phyloP scores from a whole-genome alignment of 2,113 vertebrate genomes.

The Chloropsis cyanopogon region DNA sequence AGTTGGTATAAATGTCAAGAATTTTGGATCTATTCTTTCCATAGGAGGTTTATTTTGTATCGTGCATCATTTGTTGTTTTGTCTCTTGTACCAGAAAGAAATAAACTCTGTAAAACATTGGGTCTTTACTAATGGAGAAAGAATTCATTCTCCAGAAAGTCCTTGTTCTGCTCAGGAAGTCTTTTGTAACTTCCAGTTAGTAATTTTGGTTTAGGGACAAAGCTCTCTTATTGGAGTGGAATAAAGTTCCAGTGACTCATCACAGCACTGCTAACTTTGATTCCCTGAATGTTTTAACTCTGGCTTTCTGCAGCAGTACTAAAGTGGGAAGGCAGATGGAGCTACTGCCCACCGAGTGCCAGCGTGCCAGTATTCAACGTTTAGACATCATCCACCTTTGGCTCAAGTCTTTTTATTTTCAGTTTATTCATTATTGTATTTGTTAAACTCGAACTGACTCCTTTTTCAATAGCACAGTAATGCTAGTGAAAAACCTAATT shows the following conservation, averaged over 20 bases:
- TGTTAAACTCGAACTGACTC: neutral
- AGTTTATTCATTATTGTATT: neutral
- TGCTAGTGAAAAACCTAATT: neutral
- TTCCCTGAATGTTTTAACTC: neutral
- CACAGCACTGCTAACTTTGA: neutral
- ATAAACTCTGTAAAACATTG: neutral
- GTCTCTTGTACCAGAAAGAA: neutral
- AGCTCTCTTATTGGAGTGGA: neutral
- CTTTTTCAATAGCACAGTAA: neutral
- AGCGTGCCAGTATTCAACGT: neutral
- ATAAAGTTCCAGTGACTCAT: neutral
- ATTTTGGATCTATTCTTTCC: neutral
- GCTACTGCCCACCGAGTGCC: conserved; percentile 8
- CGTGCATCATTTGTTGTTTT: neutral
- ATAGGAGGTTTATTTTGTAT: neutral
- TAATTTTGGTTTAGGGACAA: neutral
- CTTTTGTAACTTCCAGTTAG: neutral
- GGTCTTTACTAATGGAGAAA: neutral
- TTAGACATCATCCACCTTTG: neutral
- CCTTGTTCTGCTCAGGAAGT: neutral
- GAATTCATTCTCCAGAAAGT: neutral
- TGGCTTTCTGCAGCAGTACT: conserved; percentile 15
- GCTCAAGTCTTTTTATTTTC: neutral
- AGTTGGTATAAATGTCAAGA: neutral
- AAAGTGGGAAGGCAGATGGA: conserved; percentile 46